Conservation (phyloP, 2,888 invertebrate genomes). For the Candidula unifasciata region DNA sequence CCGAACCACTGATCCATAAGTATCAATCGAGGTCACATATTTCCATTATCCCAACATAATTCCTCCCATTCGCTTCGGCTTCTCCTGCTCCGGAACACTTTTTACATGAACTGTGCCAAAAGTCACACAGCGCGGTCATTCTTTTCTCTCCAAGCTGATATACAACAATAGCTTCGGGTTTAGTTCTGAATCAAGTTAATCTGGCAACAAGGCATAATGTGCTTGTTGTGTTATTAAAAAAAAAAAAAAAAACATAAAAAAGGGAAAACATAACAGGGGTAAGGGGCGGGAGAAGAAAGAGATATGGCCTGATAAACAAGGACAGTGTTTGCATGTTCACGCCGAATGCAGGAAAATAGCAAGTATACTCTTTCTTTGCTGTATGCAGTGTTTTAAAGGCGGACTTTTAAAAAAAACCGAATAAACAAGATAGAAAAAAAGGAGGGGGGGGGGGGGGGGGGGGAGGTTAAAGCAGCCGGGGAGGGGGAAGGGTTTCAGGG, state of each 20-base stretch:
- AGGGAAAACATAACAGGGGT: too few species aligned
- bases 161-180: neutral
- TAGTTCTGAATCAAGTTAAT: too few species aligned
- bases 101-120: neutral
- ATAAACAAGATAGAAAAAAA: neutral
- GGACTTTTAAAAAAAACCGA: neutral
- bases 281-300: neutral
- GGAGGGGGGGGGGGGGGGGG: too few species aligned
- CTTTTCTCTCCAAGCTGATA: neutral
- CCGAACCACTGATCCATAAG: neutral
- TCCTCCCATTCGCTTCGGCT: neutral
- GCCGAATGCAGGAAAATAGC: too few species aligned
- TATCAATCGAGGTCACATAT: slow-evolving; percentile 21
- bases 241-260: too few species aligned
- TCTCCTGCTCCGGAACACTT: too few species aligned
- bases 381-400: too few species aligned
- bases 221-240: neutral
- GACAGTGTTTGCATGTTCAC: too few species aligned
- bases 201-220: neutral
- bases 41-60: slow-evolving; percentile 12
- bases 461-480: too few species aligned
- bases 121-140: neutral
- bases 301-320: too few species aligned
- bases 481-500: too few species aligned
- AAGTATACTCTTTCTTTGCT: too few species aligned